Conservation (phyloP, 2,888 invertebrate species). For the Sminthurinus aureus region DNA sequence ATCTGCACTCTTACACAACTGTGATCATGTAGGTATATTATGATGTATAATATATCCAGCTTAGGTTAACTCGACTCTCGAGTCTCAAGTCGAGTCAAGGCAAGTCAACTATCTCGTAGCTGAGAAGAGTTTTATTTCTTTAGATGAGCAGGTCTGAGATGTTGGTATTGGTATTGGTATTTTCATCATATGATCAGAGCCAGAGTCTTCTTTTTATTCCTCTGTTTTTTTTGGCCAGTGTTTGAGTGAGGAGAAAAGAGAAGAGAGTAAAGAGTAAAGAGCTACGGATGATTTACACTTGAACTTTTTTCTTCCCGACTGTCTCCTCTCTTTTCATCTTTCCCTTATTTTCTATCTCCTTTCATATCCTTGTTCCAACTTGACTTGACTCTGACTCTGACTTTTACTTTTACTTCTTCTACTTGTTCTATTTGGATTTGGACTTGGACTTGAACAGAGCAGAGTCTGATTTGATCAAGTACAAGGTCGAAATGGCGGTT, state of each 20-base stretch:
- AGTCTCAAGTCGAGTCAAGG: background rate
- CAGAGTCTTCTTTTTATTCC: background rate
- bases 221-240: background rate
- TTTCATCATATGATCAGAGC: background rate
- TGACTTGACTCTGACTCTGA: no score
- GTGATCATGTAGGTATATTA: no score
- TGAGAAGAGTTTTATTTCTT: background rate
- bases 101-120: no score
- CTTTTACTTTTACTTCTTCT: background rate
- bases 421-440: background rate
- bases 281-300: conserved; percentile 13
- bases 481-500: conserved; percentile 7
- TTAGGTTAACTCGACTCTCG: background rate
- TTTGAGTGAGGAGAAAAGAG: no score
- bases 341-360: no score
- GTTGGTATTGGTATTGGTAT: background rate
- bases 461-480: conserved; percentile 25
- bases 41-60: no score
- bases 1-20: background rate
- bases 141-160: background rate
- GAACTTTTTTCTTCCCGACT: background rate
- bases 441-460: background rate
- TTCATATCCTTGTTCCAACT: no score
- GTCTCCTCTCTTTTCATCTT: no score
- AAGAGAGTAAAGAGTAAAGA: background rate